These are phyloP conservation scores for Eudasyphora cyanicolor DNA, from an alignment of 2,888 invertebrate species.

Conservation along the genomic window DNA sequence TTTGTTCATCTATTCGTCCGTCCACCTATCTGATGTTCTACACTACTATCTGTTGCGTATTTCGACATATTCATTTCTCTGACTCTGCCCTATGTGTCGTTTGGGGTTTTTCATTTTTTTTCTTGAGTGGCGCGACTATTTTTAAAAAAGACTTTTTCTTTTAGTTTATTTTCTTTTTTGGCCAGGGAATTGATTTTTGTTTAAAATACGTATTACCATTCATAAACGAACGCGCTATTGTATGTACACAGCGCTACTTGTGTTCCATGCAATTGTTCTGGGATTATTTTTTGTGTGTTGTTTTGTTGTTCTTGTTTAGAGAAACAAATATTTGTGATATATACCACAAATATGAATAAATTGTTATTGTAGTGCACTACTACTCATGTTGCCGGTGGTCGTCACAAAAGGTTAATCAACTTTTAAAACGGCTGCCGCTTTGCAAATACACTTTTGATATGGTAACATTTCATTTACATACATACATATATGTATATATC, in stretches of 20 bases:
- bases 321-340: not conserved
- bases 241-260: not conserved
- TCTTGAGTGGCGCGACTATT: slow-evolving; percentile 23
- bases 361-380: slow-evolving; percentile 21
- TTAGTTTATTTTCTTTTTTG: slow-evolving; percentile 20
- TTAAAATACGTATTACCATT: not conserved
- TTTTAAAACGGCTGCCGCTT: slow-evolving; percentile 9
- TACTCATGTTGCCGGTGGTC: not conserved
- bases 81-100: not conserved
- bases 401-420: slow-evolving; percentile 49
- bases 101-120: not conserved
- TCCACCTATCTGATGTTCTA: no score
- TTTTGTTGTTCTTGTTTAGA: slow-evolving; percentile 14
- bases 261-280: not conserved
- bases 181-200: slow-evolving; percentile 34
- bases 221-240: not conserved
- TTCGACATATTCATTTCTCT: slow-evolving; percentile 21
- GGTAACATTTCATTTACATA: not conserved
- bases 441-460: not conserved
- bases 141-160: slow-evolving; percentile 45
- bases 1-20: no score
- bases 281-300: not conserved
- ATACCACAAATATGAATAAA: not conserved
- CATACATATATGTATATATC: not conserved
- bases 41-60: not conserved